Evolutionary conservation across 2,888 invertebrate genomes (phyloP).

Genomic region (Drosophila pseudotalamancana): DNA sequence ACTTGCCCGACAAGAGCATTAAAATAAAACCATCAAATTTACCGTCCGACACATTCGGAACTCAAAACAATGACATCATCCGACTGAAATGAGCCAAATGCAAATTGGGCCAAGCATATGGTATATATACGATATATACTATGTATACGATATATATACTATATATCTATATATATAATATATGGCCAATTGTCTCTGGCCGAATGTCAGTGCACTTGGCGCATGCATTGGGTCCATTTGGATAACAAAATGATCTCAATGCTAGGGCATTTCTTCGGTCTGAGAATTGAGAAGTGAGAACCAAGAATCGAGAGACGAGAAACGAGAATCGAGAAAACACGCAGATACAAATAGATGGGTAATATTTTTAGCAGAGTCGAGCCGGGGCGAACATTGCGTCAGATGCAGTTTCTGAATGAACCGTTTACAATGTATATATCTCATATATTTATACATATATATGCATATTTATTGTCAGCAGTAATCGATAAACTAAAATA

Average conservation of each 20-base stretch:
- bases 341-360: conserved; percentile 34
- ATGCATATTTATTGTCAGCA: conserved; percentile 63
- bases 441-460: conserved; percentile 36
- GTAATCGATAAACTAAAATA: conserved; percentile 61
- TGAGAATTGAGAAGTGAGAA: conserved; percentile 3
- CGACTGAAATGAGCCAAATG: conserved; percentile 44
- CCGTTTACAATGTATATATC: conserved; percentile 28
- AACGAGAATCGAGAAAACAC: neutral
- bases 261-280: conserved; percentile 52
- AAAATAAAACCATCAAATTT: conserved; percentile 38
- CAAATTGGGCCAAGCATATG: conserved; percentile 58
- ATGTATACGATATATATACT: conserved; percentile 13
- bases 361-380: conserved; percentile 40
- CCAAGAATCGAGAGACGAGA: neutral
- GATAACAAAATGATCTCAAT: conserved; percentile 65
- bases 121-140: conserved; percentile 1
- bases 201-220: conserved; percentile 72
- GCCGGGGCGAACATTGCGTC: conserved; percentile 43
- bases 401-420: conserved; percentile 47
- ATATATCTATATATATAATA: conserved; percentile 12
- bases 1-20: conserved; percentile 32
- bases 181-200: conserved; percentile 63
- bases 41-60: conserved; percentile 11
- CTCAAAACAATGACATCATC: conserved; percentile 61
- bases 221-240: conserved; percentile 30